A percentile compares a stretch with the other conserved stretches of the same genome.
These are phyloP conservation scores for Myopa tessellatipennis DNA, from an alignment of 2,888 invertebrate genomes.

Conservation along the genomic window DNA sequence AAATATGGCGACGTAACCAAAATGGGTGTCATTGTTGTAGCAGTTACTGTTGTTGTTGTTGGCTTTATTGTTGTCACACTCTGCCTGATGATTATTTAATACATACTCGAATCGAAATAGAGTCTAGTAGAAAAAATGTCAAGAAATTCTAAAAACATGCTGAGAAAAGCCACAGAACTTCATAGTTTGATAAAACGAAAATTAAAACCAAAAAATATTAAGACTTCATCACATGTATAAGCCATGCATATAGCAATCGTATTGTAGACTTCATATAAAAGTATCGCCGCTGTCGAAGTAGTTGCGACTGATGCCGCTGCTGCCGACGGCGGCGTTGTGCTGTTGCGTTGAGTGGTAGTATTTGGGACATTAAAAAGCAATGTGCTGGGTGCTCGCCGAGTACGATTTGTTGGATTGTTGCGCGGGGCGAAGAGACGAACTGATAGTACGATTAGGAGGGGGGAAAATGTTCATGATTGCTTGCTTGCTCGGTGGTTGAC, in stretches of 20 bases:
- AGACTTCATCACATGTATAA: background rate
- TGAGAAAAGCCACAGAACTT: background rate
- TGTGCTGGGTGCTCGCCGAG: background rate
- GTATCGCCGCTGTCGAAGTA: conserved; percentile 3
- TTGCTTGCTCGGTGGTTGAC: conserved; percentile 35
- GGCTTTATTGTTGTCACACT: conserved; percentile 14
- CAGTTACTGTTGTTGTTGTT: conserved; percentile 10
- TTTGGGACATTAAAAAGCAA: conserved; percentile 22
- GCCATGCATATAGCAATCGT: conserved; percentile 2
- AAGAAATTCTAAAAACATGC: conserved; percentile 9
- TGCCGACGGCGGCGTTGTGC: background rate
- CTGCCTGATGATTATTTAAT: conserved; percentile 32
- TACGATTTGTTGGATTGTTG: background rate
- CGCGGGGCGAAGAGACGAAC: background rate
- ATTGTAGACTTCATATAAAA: conserved; percentile 26
- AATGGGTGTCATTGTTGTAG: conserved; percentile 10
- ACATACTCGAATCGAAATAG: background rate
- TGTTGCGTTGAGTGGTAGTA: background rate
- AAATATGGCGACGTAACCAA: conserved; percentile 27
- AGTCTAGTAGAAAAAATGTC: background rate
- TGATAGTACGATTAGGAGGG: background rate
- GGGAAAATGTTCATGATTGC: conserved; percentile 23
- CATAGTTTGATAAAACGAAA: background rate
- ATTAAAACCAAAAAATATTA: background rate
- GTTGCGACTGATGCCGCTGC: background rate